These are phyloP conservation scores for Beroe ovata DNA, from an alignment of 37 sponge, comb jelly and placozoan genomes.

Conservation along the genomic window DNA sequence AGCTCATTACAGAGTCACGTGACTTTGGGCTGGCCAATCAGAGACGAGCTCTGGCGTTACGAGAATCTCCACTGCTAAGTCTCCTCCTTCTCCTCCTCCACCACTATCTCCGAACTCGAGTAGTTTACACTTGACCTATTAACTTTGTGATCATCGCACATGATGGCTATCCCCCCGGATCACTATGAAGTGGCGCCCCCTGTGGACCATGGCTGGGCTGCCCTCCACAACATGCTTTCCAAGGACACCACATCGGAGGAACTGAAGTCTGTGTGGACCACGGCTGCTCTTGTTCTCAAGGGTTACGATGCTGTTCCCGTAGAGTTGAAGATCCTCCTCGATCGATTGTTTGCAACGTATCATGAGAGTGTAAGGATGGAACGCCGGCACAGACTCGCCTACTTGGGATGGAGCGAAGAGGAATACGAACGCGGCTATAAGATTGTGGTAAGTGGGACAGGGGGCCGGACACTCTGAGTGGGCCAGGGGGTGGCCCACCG, in stretches of 20 bases:
- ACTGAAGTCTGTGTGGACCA: constrained; percentile 63
- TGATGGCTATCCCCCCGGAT: constrained; percentile 35
- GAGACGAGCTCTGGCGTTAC: too few species aligned
- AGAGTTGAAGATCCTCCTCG: constrained; percentile 61
- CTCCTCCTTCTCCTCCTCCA: too few species aligned
- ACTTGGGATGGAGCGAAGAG: constrained; percentile 63
- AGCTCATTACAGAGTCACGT: constrained; percentile 41
- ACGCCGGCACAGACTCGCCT: constrained; percentile 51
- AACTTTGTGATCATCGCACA: constrained; percentile 56
- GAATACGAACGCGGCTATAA: constrained; percentile 60
- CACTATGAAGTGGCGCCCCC: constrained; percentile 50
- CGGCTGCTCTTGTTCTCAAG: constrained; percentile 46
- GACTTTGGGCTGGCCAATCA: constrained; percentile 13
- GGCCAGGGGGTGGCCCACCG: constrained; percentile 5
- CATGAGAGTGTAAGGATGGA: constrained; percentile 53
- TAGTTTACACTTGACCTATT: constrained; percentile 60
- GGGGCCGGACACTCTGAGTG: background rate
- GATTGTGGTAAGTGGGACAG: constrained; percentile 56
- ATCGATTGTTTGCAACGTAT: constrained; percentile 55
- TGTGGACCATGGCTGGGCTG: constrained; percentile 59
- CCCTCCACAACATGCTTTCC: constrained; percentile 47
- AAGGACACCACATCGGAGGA: constrained; percentile 58
- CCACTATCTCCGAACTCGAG: background rate
- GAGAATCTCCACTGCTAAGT: too few species aligned
- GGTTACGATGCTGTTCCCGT: constrained; percentile 56